A percentile compares a stretch with the other conserved stretches of the same genome.
phyloP scores from a whole-genome alignment of 2,797 vertebrate species.

The Mallotus villosus region DNA sequence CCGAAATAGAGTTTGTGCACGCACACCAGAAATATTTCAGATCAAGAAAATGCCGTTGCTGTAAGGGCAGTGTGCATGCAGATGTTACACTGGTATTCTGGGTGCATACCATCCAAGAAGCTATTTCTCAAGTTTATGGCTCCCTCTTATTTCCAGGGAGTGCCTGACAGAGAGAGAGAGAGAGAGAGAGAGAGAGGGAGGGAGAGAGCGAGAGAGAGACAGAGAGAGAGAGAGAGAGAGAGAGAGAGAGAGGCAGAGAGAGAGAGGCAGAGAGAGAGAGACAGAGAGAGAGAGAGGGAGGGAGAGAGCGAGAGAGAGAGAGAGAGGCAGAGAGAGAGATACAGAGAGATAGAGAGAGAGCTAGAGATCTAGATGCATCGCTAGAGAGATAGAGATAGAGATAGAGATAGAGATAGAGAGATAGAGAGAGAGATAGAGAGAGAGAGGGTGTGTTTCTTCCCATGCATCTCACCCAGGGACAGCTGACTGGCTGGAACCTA shows the following conservation, averaged over 20 bases:
- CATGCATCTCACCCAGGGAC: slow-evolving; percentile 76
- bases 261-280: not conserved
- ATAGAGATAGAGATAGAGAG: slow-evolving; percentile 58
- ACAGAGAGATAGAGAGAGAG: slow-evolving; percentile 27
- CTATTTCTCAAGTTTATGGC: slow-evolving; percentile 79
- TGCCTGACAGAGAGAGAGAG: slow-evolving; percentile 69
- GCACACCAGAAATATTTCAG: slow-evolving; percentile 14
- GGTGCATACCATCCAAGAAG: slow-evolving; percentile 56
- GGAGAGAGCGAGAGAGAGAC: not conserved
- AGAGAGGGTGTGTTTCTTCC: slow-evolving; percentile 63
- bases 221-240: not conserved
- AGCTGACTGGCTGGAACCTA: slow-evolving; percentile 97
- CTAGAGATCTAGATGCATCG: too few species aligned
- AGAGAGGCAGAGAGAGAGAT: slow-evolving; percentile 56
- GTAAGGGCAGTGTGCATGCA: slow-evolving; percentile 44
- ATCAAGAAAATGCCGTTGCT: slow-evolving; percentile 29
- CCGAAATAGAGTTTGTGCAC: slow-evolving; percentile 13
- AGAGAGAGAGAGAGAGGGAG: slow-evolving; percentile 26
- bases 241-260: not conserved
- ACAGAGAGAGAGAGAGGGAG: not conserved
- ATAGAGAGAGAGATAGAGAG: slow-evolving; percentile 21
- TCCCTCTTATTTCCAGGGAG: slow-evolving; percentile 89
- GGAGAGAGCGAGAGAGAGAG: too few species aligned
- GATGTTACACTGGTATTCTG: slow-evolving; percentile 58
- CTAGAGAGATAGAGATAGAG: not conserved